Evolutionary conservation across 2,113 vertebrate genomes (phyloP).

Genomic region (Pteronura brasiliensis): DNA sequence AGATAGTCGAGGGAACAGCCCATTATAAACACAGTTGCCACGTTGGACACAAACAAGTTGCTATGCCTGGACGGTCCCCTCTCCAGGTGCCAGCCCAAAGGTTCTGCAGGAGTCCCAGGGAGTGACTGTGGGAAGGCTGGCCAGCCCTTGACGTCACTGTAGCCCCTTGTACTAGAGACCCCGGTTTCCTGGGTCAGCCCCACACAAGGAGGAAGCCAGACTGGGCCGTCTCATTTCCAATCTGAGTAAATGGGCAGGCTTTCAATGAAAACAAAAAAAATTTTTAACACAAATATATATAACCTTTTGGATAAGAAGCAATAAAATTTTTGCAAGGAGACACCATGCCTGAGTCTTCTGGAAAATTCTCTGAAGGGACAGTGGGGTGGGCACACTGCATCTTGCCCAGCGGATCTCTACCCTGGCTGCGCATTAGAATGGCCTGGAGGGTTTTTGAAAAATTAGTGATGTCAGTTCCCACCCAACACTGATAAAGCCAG

Average conservation of each 20-base stretch:
- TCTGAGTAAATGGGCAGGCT: neutral
- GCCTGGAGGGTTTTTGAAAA: neutral
- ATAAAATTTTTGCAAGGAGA: neutral
- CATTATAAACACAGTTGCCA: neutral
- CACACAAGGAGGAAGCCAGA: neutral
- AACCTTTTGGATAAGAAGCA: neutral
- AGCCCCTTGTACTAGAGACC: neutral
- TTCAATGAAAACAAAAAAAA: neutral
- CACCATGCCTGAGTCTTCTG: neutral
- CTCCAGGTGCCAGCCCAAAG: neutral
- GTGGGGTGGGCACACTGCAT: fast-evolving
- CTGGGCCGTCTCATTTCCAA: neutral
- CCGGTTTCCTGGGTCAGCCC: neutral
- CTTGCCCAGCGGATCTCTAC: neutral
- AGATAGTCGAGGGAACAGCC: neutral
- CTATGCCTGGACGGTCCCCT: neutral
- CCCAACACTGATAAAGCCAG: neutral
- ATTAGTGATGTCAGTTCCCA: neutral
- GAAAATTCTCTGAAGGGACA: neutral
- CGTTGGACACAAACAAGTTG: neutral
- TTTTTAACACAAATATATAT: neutral
- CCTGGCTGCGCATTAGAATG: neutral
- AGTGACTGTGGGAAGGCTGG: neutral
- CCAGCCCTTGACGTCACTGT: neutral
- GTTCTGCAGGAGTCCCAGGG: neutral